These are phyloP conservation scores for Tipula helvola DNA, from an alignment of 2,888 invertebrate species.

Conservation along the genomic window DNA sequence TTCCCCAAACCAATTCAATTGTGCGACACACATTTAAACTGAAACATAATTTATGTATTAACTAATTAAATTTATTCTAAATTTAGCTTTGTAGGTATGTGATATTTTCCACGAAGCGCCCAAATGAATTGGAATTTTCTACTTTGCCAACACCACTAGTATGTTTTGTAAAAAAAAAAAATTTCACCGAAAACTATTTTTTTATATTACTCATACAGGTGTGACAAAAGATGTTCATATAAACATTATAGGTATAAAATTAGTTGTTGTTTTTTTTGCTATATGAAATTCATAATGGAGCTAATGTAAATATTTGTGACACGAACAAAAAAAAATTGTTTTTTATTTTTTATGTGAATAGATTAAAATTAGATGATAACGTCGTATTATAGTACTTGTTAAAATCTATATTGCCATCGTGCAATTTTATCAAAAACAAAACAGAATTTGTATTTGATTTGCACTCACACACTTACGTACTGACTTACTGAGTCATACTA, in stretches of 20 bases:
- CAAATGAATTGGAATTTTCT: neutral
- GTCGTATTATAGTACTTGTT: neutral
- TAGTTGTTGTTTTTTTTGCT: neutral
- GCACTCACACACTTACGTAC: neutral
- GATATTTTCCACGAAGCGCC: neutral
- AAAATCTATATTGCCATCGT: neutral
- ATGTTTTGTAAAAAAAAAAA: neutral
- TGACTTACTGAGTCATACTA: too few relatives aligned
- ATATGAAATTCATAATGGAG: neutral
- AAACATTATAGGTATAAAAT: neutral
- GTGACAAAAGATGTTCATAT: neutral
- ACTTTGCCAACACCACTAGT: neutral
- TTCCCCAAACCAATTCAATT: neutral
- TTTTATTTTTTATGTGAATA: neutral
- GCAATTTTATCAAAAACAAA: neutral
- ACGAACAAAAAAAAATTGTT: neutral
- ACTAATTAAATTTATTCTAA: neutral
- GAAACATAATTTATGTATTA: neutral
- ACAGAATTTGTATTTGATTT: neutral
- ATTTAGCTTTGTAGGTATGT: neutral
- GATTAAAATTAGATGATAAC: neutral
- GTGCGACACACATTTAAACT: neutral
- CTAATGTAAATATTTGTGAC: neutral
- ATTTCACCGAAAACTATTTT: neutral
- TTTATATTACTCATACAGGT: neutral